phyloP scores from a whole-genome alignment of 2,888 invertebrate genomes.

The Eledona agricola region DNA sequence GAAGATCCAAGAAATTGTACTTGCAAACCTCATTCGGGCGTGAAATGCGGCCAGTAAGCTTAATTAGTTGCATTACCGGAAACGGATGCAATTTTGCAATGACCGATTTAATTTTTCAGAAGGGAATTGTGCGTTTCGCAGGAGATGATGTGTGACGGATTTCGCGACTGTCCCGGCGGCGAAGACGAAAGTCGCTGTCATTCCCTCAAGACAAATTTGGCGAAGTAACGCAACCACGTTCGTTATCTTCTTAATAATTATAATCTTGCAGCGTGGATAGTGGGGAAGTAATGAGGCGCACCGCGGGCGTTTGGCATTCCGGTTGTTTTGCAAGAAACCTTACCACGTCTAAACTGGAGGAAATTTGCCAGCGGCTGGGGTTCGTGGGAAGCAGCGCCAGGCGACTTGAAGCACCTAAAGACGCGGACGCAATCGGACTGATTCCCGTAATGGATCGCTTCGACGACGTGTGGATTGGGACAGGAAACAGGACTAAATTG shows the following conservation, averaged over 20 bases:
- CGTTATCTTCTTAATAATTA: constrained; percentile 5
- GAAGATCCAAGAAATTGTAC: constrained; percentile 74
- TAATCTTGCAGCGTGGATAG: constrained; percentile 57
- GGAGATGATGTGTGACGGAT: constrained; percentile 82
- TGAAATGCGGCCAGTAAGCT: constrained; percentile 65
- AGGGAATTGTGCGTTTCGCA: constrained; percentile 71
- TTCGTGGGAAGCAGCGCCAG: constrained; percentile 67
- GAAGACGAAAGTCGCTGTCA: constrained; percentile 77
- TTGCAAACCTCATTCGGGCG: constrained; percentile 61
- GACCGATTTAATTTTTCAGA: constrained; percentile 41
- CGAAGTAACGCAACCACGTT: constrained; percentile 6
- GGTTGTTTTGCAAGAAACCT: constrained; percentile 70
- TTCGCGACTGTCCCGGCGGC: constrained; percentile 75
- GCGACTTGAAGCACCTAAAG: constrained; percentile 42
- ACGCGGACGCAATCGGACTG: constrained; percentile 25
- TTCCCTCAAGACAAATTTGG: constrained; percentile 57
- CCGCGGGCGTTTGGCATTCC: constrained; percentile 76
- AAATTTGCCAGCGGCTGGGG: constrained; percentile 71
- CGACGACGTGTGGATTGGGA: constrained; percentile 53
- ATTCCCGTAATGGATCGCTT: constrained; percentile 51
- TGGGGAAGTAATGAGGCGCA: constrained; percentile 73
- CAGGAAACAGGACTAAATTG: constrained; percentile 42
- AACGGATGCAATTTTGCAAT: neutral
- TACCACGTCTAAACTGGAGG: constrained; percentile 66
- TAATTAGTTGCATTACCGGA: too few relatives aligned